Evolutionary conservation across 2,888 invertebrate genomes (phyloP), one percentile per base, ranked within the genome.

Genomic region (Drosophila affinis): DNA sequence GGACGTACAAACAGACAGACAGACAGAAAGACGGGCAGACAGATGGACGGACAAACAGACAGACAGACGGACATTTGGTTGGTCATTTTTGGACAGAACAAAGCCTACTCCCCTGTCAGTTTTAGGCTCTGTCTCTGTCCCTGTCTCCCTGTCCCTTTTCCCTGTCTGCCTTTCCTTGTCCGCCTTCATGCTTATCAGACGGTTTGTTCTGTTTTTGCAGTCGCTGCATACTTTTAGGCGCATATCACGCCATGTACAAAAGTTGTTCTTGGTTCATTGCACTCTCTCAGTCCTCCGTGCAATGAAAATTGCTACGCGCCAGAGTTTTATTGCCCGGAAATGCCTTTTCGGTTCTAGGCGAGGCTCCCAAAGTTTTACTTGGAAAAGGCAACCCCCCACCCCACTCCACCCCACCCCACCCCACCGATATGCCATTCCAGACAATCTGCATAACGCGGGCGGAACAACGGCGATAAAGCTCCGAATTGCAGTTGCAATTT

Each of bases 291-390:
- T 34, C 29, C 44, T 62, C 29, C 10, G 32, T 12, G 34, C 34
- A n/a, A 74, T 69, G 78, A 53, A 70, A 78, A 75, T 80, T 77
- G 78, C 86, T 75, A 72, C 73, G 77, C 77, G 75, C 75, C 75
- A 75, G 75, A 76, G 72, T 81, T 76, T 84, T 87, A 87, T 87
- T 84, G 72, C 71, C 73, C 78, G 81, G 86, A 85, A 82, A 82
- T 85, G 80, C 71, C 71, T 72, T 59, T 67, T 67, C 32, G 74
- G 70, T 32, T 44, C 62, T 51, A 80, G 78, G 73, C 78, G 61
- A 54, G 44, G 39, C 14, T 12, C 39, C 39, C 34, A 49, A 64
- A 67, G 69, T 76, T 69, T 51, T 18, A 14, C 17, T 34, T 45
- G 17, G 14, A 29, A 51, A n/a, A 3, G 12, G 18, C 18, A 18